Conservation (phyloP, 2,797 vertebrate genomes). For the Sarcophilus harrisii region DNA sequence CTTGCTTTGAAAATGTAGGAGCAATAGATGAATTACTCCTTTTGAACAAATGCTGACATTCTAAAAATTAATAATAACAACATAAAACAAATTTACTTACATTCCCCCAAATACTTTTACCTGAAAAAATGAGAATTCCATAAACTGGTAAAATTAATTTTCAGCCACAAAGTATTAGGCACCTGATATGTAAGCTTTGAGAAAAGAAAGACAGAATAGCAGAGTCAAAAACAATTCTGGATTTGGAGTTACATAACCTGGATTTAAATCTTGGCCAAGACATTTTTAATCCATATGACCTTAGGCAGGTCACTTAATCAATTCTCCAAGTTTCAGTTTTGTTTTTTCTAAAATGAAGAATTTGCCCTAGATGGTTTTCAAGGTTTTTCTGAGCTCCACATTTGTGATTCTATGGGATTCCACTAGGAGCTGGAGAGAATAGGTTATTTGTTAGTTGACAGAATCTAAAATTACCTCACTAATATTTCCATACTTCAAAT, state of each 20-base stretch:
- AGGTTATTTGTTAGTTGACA: too few relatives aligned
- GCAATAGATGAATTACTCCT: neutral
- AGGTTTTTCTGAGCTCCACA: neutral
- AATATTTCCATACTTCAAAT: too few relatives aligned
- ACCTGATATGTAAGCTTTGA: neutral
- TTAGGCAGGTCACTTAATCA: neutral
- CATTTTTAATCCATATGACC: neutral
- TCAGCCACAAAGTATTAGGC: neutral
- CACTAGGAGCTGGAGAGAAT: neutral
- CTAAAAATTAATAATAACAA: neutral
- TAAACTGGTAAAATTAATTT: neutral
- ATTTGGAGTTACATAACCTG: neutral
- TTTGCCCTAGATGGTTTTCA: neutral
- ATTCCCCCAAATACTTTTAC: neutral
- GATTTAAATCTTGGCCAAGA: neutral
- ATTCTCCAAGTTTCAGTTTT: neutral
- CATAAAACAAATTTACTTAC: neutral
- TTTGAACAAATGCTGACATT: neutral
- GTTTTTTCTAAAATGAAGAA: neutral
- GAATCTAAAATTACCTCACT: too few relatives aligned
- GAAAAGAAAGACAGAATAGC: neutral
- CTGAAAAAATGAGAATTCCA: neutral
- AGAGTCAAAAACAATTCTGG: neutral
- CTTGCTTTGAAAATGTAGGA: neutral
- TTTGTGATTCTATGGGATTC: neutral